phyloP scores from a whole-genome alignment of 1,140 invertebrate species.

The Drosophila lowei region DNA sequence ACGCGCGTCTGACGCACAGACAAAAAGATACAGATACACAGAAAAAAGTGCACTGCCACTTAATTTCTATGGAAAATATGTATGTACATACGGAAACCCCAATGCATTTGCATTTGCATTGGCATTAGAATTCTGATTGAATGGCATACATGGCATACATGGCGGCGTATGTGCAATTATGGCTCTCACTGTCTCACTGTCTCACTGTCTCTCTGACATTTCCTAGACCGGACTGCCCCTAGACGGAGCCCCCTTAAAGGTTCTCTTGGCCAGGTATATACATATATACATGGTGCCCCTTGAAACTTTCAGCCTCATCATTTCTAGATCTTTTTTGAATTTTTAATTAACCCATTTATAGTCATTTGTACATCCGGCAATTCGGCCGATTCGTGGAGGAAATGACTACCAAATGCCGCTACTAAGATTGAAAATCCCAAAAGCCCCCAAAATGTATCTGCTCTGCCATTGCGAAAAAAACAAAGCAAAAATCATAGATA shows the following conservation, averaged over 20 bases:
- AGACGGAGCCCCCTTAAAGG: constrained; percentile 3
- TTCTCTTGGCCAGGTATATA: background rate
- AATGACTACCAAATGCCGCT: constrained; percentile 49
- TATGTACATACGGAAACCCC: constrained; percentile 18
- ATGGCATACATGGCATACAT: constrained; percentile 59
- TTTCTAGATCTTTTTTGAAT: constrained; percentile 56
- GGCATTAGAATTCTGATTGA: constrained; percentile 68
- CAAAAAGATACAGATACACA: constrained; percentile 4
- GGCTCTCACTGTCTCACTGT: constrained; percentile 54
- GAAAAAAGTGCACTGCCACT: constrained; percentile 31
- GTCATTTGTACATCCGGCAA: constrained; percentile 71
- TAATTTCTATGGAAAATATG: constrained; percentile 37
- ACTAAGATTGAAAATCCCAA: constrained; percentile 37
- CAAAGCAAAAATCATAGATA: background rate
- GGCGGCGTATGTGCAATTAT: constrained; percentile 71
- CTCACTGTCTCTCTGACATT: constrained; percentile 51
- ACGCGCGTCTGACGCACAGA: constrained; percentile 33
- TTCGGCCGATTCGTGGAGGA: constrained; percentile 41
- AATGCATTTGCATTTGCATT: constrained; percentile 36
- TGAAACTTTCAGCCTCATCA: no score
- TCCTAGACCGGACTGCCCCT: constrained; percentile 37
- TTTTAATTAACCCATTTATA: constrained; percentile 77
- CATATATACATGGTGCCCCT: background rate
- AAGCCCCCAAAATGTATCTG: constrained; percentile 30
- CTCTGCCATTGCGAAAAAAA: constrained; percentile 30